These are phyloP conservation scores for Diplodus sargus DNA, from an alignment of 2,797 vertebrate genomes.

Conservation along the genomic window DNA sequence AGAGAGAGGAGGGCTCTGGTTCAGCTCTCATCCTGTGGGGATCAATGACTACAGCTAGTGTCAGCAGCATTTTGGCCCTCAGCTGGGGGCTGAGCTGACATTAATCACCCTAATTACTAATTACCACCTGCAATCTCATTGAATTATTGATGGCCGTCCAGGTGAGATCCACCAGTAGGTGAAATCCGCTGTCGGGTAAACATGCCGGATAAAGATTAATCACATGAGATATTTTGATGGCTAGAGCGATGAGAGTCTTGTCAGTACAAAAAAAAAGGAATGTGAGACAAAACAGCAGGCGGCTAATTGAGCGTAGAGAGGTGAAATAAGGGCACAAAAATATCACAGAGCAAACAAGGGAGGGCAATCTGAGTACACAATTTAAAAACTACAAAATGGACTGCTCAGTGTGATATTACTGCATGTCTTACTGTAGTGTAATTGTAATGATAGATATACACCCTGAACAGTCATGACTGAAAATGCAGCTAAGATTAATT, in stretches of 20 bases:
- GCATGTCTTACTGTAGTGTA: background rate
- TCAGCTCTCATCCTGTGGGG: constrained; percentile 49
- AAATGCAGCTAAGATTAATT: too few relatives aligned
- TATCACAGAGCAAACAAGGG: constrained; percentile 12
- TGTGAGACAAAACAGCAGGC: constrained; percentile 43
- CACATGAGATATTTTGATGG: constrained; percentile 29
- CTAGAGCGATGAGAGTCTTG: constrained; percentile 18
- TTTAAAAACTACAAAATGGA: background rate
- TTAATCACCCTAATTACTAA: constrained; percentile 67
- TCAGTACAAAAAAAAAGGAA: constrained; percentile 47
- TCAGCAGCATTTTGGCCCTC: constrained; percentile 47
- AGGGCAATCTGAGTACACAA: background rate
- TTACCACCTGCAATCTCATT: constrained; percentile 66
- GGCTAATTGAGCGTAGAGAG: constrained; percentile 53
- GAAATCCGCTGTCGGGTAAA: constrained; percentile 55
- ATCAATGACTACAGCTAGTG: constrained; percentile 50
- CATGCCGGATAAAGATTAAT: constrained; percentile 37
- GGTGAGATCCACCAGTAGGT: constrained; percentile 46
- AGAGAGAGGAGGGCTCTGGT: constrained; percentile 47
- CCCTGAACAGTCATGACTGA: too few relatives aligned
- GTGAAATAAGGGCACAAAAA: constrained; percentile 50
- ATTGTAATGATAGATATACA: too few relatives aligned
- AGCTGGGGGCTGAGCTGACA: constrained; percentile 29
- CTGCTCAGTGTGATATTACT: background rate
- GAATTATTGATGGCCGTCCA: constrained; percentile 53